These are phyloP conservation scores for Limnothrissa miodon DNA, from an alignment of 2,113 vertebrate genomes.

Conservation along the genomic window DNA sequence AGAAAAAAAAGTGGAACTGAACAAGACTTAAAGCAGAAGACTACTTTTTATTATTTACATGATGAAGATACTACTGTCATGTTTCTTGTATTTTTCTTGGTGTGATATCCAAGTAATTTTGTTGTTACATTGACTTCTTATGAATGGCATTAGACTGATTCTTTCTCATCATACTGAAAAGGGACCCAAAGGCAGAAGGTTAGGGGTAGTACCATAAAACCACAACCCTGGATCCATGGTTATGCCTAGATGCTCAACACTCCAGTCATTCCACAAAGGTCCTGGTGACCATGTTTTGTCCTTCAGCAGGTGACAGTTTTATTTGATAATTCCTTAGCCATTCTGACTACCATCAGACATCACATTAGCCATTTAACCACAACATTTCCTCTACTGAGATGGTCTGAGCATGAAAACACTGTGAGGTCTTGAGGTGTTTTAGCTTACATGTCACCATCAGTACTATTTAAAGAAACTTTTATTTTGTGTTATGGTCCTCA, in stretches of 20 bases:
- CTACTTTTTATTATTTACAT: conserved; percentile 30
- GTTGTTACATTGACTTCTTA: not conserved
- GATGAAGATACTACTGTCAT: conserved; percentile 39
- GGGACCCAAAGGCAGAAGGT: not conserved
- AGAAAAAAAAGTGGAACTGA: not conserved
- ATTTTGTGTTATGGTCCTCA: not conserved
- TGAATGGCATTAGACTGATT: not conserved
- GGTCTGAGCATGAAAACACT: not conserved
- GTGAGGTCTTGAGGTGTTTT: not conserved
- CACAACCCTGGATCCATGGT: not conserved
- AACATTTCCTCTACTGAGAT: not conserved
- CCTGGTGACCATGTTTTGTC: not conserved
- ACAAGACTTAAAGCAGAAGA: not conserved
- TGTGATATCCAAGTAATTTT: not conserved
- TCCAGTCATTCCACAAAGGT: not conserved
- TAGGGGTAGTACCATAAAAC: not conserved
- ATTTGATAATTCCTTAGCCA: not conserved
- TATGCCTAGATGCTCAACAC: not conserved
- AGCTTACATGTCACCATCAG: not conserved
- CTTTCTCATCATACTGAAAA: not conserved
- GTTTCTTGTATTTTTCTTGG: not conserved
- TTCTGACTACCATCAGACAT: not conserved
- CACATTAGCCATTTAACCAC: not conserved
- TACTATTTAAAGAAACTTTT: not conserved
- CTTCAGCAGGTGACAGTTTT: not conserved